Base-by-base conservation (phyloP, 2,888 invertebrate species). In the Luffia ferchaultella region DNA sequence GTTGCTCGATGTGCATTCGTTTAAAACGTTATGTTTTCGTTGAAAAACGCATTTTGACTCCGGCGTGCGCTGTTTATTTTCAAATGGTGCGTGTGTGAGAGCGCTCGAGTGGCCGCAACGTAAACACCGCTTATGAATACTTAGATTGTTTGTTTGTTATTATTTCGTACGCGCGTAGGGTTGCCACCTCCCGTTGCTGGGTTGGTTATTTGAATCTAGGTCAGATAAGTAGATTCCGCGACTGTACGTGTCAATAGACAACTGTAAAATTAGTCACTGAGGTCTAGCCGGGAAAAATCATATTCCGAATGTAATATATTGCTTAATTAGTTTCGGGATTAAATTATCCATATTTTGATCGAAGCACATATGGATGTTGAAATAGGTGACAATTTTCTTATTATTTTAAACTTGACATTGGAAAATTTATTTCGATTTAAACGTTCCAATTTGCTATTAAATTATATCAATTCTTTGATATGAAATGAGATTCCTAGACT, bases 51-150 rank as follows among this genome's bases (percentile, higher is more conserved):
- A 69, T 64, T 68, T 70, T 68, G 65, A 63, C 61, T 64, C 48
- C 45, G 2, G 16, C 45, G 44, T 16, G 47, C 18, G 49, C 50
- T 79, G 75, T 79, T 79, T 80, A 71, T 79, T 79, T 78, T 76
- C 58, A 69, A 73, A 70, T 65, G 59, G 65, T 58, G 67, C 69
- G 70, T 68, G 66, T 67, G 68, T 64, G 68, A 75, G 77, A 66
- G 73, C 70, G 64, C 72, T 75, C 64, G 59, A 62, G 63, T 50
- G 50, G 50, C 49, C 49, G 60, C 64, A 62, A 57, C 58, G 61
- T 71, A 70, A 70, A 68, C 70, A 67, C 58, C 52, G 50, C 46
- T 57, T 62, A 62, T 65, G 63, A 64, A 64, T 64, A 61, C 53
- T 48, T 47, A 19, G 53, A 19, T 45, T 61, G 60, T 60, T 55